Base-by-base conservation (phyloP, 2,797 vertebrate species). In the Trachurus trachurus region DNA sequence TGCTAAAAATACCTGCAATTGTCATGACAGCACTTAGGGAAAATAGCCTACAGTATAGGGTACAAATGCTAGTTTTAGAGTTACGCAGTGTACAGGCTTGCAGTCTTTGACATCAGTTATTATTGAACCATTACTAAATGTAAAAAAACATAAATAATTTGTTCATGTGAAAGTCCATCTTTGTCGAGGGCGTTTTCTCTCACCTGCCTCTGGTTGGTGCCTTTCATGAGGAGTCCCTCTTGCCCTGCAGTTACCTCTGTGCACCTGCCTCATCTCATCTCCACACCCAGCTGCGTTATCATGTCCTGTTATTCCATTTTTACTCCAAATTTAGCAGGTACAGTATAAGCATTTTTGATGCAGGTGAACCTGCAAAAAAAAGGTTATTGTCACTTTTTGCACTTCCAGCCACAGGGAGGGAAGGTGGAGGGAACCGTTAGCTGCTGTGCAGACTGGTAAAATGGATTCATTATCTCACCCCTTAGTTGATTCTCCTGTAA, bases 11-110 rank as follows among this genome's bases (percentile, higher is more conserved):
- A 71, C 19, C 5, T 53, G 10, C 53, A 2, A 47, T 63, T 71
- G 69, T 49, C 57, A 61, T 71, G 71, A 76, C 69, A 74, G 56
- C 68, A 44, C 34, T 2, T 7, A 19, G 29, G 71, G 31, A 67
- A 62, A 69, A 45, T 44, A n/a, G n/a, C n/a, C n/a, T n/a, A 53
- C 60, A 80, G 42, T n/a, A n/a, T 22, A 50, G 29, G 6, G n/a
- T 50, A 61, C 21, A 61, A 19, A 31, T 31, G 63, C 10, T 42
- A 21, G 15, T 57, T 58, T 39, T n/a, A 0, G 12, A 76, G 16
- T 70, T 57, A 58, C 40, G 45, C 44, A 26, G 4, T 4, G 17
- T 34, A 15, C 19, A 72, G 5, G 7, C 6, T 22, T 9, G 1
- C 7, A 31, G n/a, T 59, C 19, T 45, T 21, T 34, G 42, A 42